These are phyloP conservation scores for Trididemnum miniatum DNA, from an alignment of 23 tunicate species.

Conservation along the genomic window DNA sequence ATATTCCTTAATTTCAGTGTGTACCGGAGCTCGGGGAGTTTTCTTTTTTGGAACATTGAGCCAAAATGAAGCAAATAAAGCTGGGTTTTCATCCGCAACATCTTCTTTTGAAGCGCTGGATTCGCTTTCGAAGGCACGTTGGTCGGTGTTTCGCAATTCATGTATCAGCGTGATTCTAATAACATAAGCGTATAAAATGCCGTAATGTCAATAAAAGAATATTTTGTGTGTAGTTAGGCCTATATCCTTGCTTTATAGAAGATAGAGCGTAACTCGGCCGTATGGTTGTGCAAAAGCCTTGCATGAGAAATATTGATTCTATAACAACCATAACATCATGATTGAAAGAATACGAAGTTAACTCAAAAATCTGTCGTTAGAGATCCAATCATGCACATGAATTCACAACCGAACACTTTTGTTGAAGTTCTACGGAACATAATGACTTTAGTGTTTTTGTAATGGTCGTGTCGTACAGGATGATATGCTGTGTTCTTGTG, in stretches of 20 bases:
- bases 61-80: slow-evolving; percentile 2
- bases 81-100: slow-evolving; percentile 2
- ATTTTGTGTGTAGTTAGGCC: neutral
- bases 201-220: neutral
- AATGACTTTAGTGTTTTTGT: neutral
- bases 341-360: neutral
- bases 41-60: neutral
- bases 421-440: neutral
- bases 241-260: neutral
- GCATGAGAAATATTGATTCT: neutral
- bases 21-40: neutral
- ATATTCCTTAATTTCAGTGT: neutral
- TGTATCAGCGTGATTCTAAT: slow-evolving; percentile 6
- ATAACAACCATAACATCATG: neutral
- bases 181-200: neutral
- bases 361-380: neutral
- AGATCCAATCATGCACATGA: neutral
- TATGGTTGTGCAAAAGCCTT: neutral
- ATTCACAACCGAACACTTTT: neutral
- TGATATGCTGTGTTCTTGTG: too few species aligned
- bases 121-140: neutral
- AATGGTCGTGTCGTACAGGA: neutral
- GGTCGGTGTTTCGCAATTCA: neutral
- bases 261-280: neutral
- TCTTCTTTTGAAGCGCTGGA: slow-evolving; percentile 8